Percentiles rank a stretch among this genome's conserved stretches.
These are phyloP conservation scores for Cotesia congregata DNA, from an alignment of 2,888 invertebrate genomes.

Conservation along the genomic window DNA sequence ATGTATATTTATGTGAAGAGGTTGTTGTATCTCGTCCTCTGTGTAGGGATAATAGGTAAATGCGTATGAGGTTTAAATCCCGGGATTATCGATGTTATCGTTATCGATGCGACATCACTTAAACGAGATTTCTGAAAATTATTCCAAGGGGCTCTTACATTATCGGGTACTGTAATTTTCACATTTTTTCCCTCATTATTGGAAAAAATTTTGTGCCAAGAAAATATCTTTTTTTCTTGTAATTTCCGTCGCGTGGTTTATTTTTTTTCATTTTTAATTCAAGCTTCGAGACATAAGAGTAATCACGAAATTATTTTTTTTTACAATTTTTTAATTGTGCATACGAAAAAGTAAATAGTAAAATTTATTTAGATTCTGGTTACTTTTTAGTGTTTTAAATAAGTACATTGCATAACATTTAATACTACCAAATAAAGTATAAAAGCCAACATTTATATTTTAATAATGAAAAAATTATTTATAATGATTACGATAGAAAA, in stretches of 20 bases:
- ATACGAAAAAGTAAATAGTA: background rate
- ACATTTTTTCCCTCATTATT: background rate
- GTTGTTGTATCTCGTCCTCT: constrained; percentile 5
- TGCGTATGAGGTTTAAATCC: constrained; percentile 45
- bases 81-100: constrained; percentile 52
- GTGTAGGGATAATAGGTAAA: constrained; percentile 35
- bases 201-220: background rate
- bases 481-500: no score
- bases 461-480: no score
- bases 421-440: no score
- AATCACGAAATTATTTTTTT: background rate
- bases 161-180: background rate
- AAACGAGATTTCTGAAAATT: background rate
- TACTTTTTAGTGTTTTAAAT: no score
- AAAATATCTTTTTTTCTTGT: background rate
- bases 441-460: no score
- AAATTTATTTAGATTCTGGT: no score
- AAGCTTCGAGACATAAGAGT: background rate
- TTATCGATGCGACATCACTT: constrained; percentile 42
- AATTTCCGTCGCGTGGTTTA: background rate
- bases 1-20: constrained; percentile 11
- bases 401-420: no score
- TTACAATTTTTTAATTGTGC: background rate
- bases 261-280: background rate
- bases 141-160: background rate